Conservation (phyloP, 2,113 vertebrate species). For the Gnathonemus longibarbis region DNA sequence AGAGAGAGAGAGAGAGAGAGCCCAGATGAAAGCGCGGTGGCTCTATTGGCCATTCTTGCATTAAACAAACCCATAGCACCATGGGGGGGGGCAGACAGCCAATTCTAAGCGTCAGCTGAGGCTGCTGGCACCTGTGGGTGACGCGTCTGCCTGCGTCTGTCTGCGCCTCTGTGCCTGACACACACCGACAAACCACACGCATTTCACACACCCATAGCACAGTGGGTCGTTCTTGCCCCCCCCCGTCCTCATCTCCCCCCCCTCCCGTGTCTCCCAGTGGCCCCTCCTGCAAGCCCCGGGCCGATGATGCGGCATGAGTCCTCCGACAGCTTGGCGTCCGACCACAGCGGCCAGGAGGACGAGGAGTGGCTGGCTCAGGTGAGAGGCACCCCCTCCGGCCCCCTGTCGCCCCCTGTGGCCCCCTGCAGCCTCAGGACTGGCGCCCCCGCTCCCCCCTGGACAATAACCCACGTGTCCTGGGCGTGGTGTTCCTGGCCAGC, state of each 20-base stretch:
- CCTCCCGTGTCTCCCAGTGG: constrained; percentile 56
- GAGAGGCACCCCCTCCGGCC: constrained; percentile 13
- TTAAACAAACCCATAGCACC: constrained; percentile 35
- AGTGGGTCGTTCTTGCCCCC: constrained; percentile 12
- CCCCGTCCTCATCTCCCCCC: not conserved
- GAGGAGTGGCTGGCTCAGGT: constrained; percentile 99
- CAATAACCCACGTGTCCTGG: not conserved
- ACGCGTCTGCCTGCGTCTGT: not conserved
- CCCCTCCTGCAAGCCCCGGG: constrained; percentile 80
- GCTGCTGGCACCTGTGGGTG: not conserved
- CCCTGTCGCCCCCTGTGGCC: too few species aligned
- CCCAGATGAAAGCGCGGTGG: constrained; percentile 52
- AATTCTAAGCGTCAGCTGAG: not conserved
- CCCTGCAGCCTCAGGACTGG: not conserved
- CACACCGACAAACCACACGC: not conserved
- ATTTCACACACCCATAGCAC: not conserved
- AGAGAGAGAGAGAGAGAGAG: not conserved
- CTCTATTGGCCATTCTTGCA: constrained; percentile 52
- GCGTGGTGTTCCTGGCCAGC: not conserved
- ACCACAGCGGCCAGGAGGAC: constrained; percentile 89
- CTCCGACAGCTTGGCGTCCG: constrained; percentile 85
- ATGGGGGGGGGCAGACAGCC: not conserved
- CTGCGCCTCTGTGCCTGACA: not conserved
- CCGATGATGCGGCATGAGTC: constrained; percentile 86
- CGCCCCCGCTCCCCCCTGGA: too few species aligned